Evolutionary conservation across 2,888 invertebrate genomes (phyloP).

Genomic region (Ichneumoninae sp.): DNA sequence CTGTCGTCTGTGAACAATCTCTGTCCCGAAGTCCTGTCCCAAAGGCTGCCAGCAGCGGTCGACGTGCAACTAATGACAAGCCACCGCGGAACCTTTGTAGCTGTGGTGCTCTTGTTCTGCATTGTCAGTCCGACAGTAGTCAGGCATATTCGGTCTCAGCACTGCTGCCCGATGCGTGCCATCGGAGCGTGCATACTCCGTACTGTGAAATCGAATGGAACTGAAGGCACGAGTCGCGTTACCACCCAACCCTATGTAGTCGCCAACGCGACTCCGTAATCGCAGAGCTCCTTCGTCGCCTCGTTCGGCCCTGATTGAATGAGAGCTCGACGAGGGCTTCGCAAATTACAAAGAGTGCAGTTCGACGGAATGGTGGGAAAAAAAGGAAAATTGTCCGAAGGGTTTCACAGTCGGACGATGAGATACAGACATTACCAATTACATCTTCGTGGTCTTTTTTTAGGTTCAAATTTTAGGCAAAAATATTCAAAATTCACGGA

Average conservation of each 20-base stretch:
- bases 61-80: slow-evolving; percentile 20
- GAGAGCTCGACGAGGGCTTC: slow-evolving; percentile 7
- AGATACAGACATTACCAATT: not conserved
- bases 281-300: not conserved
- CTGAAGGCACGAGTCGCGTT: not conserved
- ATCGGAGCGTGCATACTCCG: not conserved
- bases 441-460: no score
- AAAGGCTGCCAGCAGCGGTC: not conserved
- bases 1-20: not conserved
- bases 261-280: not conserved
- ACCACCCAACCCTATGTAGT: not conserved
- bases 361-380: slow-evolving; percentile 35
- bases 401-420: not conserved
- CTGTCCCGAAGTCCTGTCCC: slow-evolving; percentile 10
- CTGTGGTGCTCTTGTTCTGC: not conserved
- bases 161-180: not conserved
- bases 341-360: slow-evolving; percentile 55
- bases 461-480: no score
- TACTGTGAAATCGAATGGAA: slow-evolving; percentile 4
- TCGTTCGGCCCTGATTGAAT: slow-evolving; percentile 3
- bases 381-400: not conserved
- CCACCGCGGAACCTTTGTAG: slow-evolving; percentile 3
- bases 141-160: not conserved
- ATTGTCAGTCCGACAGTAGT: not conserved
- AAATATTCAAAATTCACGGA: no score